phyloP scores from a whole-genome alignment of 2,888 invertebrate genomes.

The Oligia strigilis region DNA sequence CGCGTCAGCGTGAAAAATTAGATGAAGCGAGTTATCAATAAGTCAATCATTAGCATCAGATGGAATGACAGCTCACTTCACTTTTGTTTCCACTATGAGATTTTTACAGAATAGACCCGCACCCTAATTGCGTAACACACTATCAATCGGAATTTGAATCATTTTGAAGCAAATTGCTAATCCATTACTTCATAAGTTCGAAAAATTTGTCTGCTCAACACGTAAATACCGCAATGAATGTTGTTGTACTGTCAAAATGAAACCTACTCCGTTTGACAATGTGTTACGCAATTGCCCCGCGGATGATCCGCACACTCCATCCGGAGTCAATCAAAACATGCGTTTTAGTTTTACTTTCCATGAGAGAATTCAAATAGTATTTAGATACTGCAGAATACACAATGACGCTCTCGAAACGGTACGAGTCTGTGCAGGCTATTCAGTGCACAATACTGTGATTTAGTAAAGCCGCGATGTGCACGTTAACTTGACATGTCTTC shows the following conservation, averaged over 20 bases:
- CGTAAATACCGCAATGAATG: no score
- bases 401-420: not conserved
- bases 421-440: not conserved
- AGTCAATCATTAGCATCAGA: not conserved
- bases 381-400: not conserved
- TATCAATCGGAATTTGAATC: no score
- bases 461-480: not conserved
- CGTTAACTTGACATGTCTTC: not conserved
- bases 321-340: not conserved
- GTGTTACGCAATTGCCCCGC: no score
- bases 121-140: no score
- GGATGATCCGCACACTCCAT: not conserved
- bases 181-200: no score
- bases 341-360: not conserved
- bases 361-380: not conserved
- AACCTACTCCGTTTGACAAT: no score
- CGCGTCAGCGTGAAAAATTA: not conserved
- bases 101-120: no score
- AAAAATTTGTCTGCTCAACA: no score
- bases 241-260: no score
- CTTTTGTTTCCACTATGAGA: no score
- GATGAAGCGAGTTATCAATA: not conserved
- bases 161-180: no score
- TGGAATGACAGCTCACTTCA: not conserved
- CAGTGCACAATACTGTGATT: not conserved